phyloP scores from a whole-genome alignment of 2,113 vertebrate genomes.

The Planiliza haematocheilus region DNA sequence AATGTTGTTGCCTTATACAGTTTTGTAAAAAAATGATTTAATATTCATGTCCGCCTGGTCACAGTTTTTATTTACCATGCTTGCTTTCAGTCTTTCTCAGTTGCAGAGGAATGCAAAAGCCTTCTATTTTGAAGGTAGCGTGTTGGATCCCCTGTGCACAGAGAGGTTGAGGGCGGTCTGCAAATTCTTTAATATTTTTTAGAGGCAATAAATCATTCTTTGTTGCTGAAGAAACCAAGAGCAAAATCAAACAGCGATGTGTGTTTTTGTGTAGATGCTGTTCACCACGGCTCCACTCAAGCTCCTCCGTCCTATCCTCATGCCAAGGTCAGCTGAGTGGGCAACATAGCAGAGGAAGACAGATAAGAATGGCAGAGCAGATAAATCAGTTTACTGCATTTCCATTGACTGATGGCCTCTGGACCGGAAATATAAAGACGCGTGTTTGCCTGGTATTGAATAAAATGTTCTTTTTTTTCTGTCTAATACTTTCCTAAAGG shows the following conservation, averaged over 20 bases:
- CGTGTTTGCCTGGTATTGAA: slow-evolving; percentile 11
- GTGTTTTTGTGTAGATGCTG: slow-evolving; percentile 31
- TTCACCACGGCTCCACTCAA: slow-evolving; percentile 25
- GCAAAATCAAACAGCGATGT: slow-evolving; percentile 23
- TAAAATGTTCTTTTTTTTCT: slow-evolving; percentile 9
- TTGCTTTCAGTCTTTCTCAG: slow-evolving; percentile 6
- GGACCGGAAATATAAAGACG: slow-evolving; percentile 17
- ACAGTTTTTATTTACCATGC: not conserved
- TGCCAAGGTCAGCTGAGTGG: slow-evolving; percentile 66
- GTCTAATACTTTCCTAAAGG: not conserved
- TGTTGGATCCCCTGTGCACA: not conserved
- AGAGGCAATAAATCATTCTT: slow-evolving; percentile 28
- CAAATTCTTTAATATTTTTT: slow-evolving; percentile 12
- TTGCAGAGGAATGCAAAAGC: not conserved
- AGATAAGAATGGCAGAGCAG: slow-evolving; percentile 42
- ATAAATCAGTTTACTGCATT: slow-evolving; percentile 47
- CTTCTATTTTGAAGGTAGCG: slow-evolving; percentile 10
- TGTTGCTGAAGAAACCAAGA: not conserved
- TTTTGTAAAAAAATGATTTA: not conserved
- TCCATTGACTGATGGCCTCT: slow-evolving; percentile 46
- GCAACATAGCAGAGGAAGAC: slow-evolving; percentile 53
- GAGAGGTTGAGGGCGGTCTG: not conserved
- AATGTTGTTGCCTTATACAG: no score
- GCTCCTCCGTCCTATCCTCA: slow-evolving; percentile 59
- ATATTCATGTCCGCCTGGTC: not conserved